Conservation (phyloP, 2,797 vertebrate species). For the Pantherophis alleghaniensis region DNA sequence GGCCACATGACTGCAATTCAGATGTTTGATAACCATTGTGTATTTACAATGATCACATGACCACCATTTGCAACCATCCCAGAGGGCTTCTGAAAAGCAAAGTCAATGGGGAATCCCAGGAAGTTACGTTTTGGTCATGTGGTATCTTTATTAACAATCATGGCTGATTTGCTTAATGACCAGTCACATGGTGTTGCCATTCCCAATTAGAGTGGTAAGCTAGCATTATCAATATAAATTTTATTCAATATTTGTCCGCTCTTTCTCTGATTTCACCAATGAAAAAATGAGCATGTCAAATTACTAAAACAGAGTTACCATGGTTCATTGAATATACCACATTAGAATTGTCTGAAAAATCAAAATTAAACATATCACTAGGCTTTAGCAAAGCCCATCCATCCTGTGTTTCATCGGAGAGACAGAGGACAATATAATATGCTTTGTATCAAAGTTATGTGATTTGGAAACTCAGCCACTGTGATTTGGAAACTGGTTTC, state of each 20-base stretch:
- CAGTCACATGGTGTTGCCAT: not conserved
- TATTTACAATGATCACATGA: not conserved
- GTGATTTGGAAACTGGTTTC: not conserved
- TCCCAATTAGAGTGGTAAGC: not conserved
- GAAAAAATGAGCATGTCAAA: not conserved
- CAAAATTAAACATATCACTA: not conserved
- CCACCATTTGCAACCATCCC: not conserved
- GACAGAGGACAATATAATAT: not conserved
- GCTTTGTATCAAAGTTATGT: not conserved
- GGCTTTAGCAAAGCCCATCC: not conserved
- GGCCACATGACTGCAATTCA: not conserved
- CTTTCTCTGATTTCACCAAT: not conserved
- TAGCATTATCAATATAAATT: not conserved
- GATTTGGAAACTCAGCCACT: not conserved
- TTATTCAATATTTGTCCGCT: not conserved
- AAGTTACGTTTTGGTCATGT: not conserved
- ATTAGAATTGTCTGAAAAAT: not conserved
- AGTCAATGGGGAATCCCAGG: not conserved
- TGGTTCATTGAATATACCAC: not conserved
- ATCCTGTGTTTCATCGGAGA: not conserved
- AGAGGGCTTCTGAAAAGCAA: not conserved
- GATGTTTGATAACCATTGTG: not conserved
- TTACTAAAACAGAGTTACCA: not conserved
- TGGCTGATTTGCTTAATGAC: not conserved
- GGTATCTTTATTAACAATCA: not conserved